phyloP scores from a whole-genome alignment of 2,113 vertebrate species.

The Zeus faber region DNA sequence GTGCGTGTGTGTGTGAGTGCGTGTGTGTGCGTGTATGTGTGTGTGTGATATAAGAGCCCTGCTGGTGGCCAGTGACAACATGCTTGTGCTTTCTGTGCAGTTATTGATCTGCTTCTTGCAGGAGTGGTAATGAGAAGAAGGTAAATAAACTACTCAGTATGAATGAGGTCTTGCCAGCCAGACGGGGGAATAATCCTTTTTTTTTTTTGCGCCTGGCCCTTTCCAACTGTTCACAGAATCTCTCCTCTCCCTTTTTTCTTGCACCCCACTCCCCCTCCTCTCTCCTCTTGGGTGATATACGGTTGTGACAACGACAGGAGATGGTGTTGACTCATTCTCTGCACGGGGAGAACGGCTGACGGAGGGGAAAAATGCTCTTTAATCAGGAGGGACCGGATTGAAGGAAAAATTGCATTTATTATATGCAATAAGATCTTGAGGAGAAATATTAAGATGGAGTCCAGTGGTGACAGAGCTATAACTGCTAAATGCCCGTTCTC shows the following conservation, averaged over 20 bases:
- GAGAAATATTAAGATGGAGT: too few species aligned
- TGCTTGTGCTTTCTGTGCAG: not conserved
- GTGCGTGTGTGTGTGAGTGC: not conserved
- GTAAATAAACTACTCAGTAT: constrained; percentile 24
- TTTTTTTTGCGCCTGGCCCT: not conserved
- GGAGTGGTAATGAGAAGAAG: constrained; percentile 20
- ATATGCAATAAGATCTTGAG: too few species aligned
- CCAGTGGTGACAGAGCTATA: too few species aligned
- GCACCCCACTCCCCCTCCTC: not conserved
- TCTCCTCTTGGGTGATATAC: not conserved
- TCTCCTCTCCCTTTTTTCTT: not conserved
- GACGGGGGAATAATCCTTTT: not conserved
- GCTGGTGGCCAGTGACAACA: not conserved
- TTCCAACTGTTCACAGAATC: not conserved
- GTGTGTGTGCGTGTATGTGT: not conserved
- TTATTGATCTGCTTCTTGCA: not conserved
- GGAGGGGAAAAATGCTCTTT: too few species aligned
- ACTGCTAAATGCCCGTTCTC: too few species aligned
- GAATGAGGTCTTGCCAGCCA: constrained; percentile 21
- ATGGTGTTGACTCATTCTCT: not conserved
- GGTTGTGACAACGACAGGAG: not conserved
- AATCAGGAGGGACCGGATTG: too few species aligned
- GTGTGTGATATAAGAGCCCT: not conserved
- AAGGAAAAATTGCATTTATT: too few species aligned
- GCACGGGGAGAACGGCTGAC: too few species aligned